Base-by-base conservation (phyloP, 2,113 vertebrate species). In the Zeus faber region DNA sequence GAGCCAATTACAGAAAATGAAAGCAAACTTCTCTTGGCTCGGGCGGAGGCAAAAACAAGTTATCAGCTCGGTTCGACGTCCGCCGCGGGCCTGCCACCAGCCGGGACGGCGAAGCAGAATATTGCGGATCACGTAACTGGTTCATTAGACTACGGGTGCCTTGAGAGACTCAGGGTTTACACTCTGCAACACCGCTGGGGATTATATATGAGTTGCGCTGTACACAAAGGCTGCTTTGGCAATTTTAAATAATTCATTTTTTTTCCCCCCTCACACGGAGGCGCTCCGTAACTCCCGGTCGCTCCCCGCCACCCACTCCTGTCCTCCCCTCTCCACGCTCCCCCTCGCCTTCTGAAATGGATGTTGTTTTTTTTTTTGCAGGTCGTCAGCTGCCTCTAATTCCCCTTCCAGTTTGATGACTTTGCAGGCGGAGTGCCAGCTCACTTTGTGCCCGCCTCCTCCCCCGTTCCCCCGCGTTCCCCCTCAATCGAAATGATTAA, bases 311-410 rank as follows among this genome's bases (percentile, higher is more conserved):
- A n/a, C n/a, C n/a, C n/a, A n/a, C n/a, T n/a, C n/a, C 52, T 40
- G 13, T 41, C 31, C 47, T 46, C 41, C 55, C 24, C 41, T 25
- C 9, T 47, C 47, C 39, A 13, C 56, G 23, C 29, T 60, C 67
- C 6, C 70, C 63, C 27, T 7, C 27, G 17, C 17, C 10, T 51
- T 69, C 69, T 65, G 45, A 71, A 74, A 81, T 66, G 55, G 54
- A 71, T 60, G 63, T 5, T 16, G 6, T 21, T 20, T 22, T 44
- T 44, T 44, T 70, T 77, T 81, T 79, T 60, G 82, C 56, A 58
- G 39, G 69, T 76, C 72, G 58, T 77, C 71, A 82, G 79, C 72
- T 77, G 56, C 71, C 26, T 70, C 69, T 77, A 79, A 82, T 81
- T 84, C 72, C 59, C 56, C 56, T 69, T 70, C 69, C 69, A 74